Conservation (phyloP, 2,113 vertebrate species). For the Acanthisitta chloris region DNA sequence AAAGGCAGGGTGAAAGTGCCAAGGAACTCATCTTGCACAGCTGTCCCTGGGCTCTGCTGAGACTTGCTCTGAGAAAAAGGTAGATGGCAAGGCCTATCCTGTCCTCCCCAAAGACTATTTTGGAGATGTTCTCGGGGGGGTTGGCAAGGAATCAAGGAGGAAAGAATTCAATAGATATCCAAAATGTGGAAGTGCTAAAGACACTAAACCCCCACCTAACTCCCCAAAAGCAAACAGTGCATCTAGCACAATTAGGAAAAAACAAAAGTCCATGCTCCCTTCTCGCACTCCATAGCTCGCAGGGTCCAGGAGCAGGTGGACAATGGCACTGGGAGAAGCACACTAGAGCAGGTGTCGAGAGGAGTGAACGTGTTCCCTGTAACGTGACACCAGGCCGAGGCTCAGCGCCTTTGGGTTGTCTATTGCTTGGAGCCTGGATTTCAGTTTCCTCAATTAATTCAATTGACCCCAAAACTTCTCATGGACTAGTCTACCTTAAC, state of each 20-base stretch:
- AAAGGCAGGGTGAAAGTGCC: neutral
- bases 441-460: conserved; percentile 45
- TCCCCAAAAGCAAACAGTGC: neutral
- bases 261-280: neutral
- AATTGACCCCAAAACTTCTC: conserved; percentile 61
- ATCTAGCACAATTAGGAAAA: neutral
- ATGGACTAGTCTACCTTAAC: conserved; percentile 51
- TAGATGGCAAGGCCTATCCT: neutral
- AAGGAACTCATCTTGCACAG: neutral
- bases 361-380: conserved; percentile 12
- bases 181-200: conserved; percentile 46
- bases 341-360: neutral
- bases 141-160: neutral
- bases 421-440: conserved; percentile 55
- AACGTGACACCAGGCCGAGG: neutral
- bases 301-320: neutral
- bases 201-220: neutral
- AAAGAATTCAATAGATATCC: neutral
- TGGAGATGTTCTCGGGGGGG: neutral
- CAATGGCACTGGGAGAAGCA: conserved; percentile 1
- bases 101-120: neutral
- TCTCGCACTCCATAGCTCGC: neutral
- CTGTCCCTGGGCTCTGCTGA: neutral
- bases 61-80: neutral
- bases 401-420: neutral